phyloP scores from a whole-genome alignment of 2,113 vertebrate genomes.

The Barnardius zonarius region DNA sequence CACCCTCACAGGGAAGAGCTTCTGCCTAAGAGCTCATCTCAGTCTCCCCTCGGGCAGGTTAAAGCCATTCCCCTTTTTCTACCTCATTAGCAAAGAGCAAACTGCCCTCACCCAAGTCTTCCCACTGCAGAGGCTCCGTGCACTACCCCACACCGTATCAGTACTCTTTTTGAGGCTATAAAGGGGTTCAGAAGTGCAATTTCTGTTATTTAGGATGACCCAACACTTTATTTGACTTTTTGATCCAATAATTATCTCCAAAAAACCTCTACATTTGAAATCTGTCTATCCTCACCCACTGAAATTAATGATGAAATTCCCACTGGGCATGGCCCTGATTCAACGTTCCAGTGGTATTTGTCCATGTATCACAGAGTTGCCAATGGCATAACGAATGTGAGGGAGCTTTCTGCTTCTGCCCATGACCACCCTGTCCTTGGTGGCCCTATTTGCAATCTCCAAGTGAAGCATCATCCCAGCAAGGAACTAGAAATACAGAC shows the following conservation, averaged over 20 bases:
- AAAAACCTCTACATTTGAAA: background rate
- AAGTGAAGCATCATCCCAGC: accelerated
- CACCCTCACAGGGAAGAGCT: background rate
- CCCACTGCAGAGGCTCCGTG: accelerated
- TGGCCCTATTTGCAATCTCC: no score
- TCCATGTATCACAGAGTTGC: accelerated
- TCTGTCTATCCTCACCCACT: background rate
- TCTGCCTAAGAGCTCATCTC: background rate
- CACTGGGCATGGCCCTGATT: background rate
- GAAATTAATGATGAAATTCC: accelerated
- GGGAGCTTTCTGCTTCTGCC: background rate
- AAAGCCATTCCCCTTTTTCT: background rate
- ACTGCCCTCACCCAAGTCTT: background rate
- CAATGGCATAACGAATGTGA: accelerated
- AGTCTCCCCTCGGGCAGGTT: background rate
- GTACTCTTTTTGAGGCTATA: accelerated
- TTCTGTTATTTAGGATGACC: background rate
- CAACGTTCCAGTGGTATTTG: accelerated
- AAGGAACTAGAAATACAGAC: background rate
- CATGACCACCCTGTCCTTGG: background rate
- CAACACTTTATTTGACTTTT: background rate
- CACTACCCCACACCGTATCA: background rate
- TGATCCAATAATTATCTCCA: background rate
- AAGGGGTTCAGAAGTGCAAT: background rate
- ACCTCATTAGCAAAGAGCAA: background rate